phyloP scores from a whole-genome alignment of 30 jellyfish, hydroid and myxozoan genomes.

The Calvadosia cruxmelitensis region DNA sequence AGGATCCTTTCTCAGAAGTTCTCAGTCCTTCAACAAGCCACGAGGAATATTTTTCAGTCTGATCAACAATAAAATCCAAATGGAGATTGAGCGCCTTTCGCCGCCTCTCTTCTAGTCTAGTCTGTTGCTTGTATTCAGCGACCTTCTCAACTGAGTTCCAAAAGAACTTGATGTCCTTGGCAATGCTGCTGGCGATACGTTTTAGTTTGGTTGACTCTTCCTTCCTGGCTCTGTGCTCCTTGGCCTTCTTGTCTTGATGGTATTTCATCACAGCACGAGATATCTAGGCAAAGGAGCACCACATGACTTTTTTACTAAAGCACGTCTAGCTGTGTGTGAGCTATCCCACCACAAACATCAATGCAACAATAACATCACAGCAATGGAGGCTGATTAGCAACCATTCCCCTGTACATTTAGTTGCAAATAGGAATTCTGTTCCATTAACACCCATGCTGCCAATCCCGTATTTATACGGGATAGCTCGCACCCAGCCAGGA shows the following conservation, averaged over 20 bases:
- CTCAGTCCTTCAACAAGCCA: constrained; percentile 96
- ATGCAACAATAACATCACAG: no score
- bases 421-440: no score
- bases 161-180: constrained; percentile 66
- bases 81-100: constrained; percentile 82
- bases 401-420: no score
- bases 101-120: constrained; percentile 81
- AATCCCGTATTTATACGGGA: no score
- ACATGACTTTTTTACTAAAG: no score
- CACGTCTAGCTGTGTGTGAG: no score
- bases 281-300: constrained; percentile 11
- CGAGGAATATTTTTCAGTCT: constrained; percentile 87
- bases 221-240: constrained; percentile 52
- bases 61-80: constrained; percentile 83
- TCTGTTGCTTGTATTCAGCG: constrained; percentile 84
- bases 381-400: no score
- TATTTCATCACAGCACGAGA: constrained; percentile 70
- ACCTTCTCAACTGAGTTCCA: constrained; percentile 94
- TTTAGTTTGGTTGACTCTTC: constrained; percentile 62
- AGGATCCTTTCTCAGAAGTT: constrained; percentile 53
- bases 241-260: constrained; percentile 59
- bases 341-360: no score
- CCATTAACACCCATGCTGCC: no score
- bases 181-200: constrained; percentile 72
- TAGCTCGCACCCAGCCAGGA: no score